Evolutionary conservation across 35 echinoderm and acorn worm genomes (phyloP).

Genomic region (Ophiothrix spiculata): DNA sequence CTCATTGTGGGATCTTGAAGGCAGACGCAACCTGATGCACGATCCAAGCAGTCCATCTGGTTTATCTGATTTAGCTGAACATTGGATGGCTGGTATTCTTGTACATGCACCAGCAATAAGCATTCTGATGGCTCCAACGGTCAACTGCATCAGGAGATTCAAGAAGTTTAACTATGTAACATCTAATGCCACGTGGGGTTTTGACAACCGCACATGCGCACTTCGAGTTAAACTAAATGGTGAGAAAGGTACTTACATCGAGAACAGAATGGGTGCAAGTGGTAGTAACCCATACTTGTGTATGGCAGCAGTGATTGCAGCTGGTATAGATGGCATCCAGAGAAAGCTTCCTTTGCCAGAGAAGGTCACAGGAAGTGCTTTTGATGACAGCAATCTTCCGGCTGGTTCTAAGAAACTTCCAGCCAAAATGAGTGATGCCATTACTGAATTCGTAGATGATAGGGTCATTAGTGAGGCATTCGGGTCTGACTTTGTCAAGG

Average conservation of each 20-base stretch:
- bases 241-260: constrained; percentile 65
- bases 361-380: constrained; percentile 41
- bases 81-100: constrained; percentile 78
- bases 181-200: constrained; percentile 62
- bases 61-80: constrained; percentile 46
- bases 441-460: no score
- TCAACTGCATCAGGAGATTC: constrained; percentile 54
- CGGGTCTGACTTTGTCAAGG: no score
- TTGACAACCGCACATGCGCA: constrained; percentile 72
- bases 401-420: no score
- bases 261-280: constrained; percentile 77
- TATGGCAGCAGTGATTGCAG: constrained; percentile 72
- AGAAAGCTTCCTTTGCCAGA: constrained; percentile 29
- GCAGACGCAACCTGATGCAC: constrained; percentile 27
- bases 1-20: constrained; percentile 55
- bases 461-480: no score
- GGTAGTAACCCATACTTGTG: constrained; percentile 76
- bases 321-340: constrained; percentile 77
- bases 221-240: constrained; percentile 48
- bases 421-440: no score
- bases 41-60: constrained; percentile 14
- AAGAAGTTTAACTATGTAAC: constrained; percentile 18
- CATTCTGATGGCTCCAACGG: constrained; percentile 49
- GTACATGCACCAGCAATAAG: constrained; percentile 59
- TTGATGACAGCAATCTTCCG: constrained; percentile 40